These are phyloP conservation scores for Xiphophorus maculatus DNA, from an alignment of 2,113 vertebrate species.

Conservation along the genomic window DNA sequence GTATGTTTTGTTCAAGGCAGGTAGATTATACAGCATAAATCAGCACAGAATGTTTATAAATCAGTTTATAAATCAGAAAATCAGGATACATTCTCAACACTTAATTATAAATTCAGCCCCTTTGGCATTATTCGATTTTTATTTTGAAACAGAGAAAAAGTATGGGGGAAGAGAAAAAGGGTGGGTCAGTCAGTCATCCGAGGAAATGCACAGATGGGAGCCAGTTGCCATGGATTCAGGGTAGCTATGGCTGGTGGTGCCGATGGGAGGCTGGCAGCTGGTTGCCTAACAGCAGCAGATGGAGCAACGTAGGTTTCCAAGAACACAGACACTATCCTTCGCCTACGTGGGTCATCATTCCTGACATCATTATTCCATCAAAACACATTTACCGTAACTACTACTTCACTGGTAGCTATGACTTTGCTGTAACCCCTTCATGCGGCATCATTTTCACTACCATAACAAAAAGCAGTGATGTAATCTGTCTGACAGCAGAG, in stretches of 20 bases:
- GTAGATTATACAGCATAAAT: conserved; percentile 9
- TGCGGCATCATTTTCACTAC: conserved; percentile 24
- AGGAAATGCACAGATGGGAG: conserved; percentile 44
- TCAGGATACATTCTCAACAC: neutral
- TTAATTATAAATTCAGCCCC: conserved; percentile 15
- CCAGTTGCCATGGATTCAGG: conserved; percentile 71
- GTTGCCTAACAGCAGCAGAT: conserved; percentile 76
- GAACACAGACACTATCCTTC: conserved; percentile 62
- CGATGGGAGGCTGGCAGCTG: conserved; percentile 71
- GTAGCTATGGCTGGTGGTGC: conserved; percentile 66
- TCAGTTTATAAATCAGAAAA: conserved; percentile 13
- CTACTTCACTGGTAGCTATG: conserved; percentile 17
- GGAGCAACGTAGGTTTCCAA: conserved; percentile 68
- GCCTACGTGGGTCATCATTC: conserved; percentile 64
- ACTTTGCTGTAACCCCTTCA: conserved; percentile 38
- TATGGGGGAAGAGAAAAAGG: neutral
- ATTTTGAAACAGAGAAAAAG: conserved; percentile 10
- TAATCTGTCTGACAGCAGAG: neutral
- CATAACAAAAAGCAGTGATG: conserved; percentile 13
- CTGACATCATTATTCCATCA: conserved; percentile 48
- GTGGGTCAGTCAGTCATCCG: conserved; percentile 33
- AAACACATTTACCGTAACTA: conserved; percentile 12
- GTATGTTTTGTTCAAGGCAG: conserved; percentile 15
- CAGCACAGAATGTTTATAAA: neutral
- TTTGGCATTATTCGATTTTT: conserved; percentile 15